Percentiles rank a stretch among this genome's conserved stretches.
These are phyloP conservation scores for Tiphia femorata DNA, from an alignment of 2,888 invertebrate species.

Conservation along the genomic window DNA sequence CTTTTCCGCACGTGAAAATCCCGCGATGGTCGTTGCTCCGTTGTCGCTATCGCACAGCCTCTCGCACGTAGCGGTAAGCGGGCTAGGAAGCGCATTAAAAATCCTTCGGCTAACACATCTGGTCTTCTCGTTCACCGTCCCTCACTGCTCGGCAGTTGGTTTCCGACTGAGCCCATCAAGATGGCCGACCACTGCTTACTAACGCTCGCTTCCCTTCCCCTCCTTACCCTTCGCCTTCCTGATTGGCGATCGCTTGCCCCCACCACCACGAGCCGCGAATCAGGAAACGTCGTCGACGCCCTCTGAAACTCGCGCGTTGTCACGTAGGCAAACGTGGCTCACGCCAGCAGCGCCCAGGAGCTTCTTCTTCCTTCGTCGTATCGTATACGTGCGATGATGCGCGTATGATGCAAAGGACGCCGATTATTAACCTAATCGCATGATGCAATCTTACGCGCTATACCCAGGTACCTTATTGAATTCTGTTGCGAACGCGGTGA, in stretches of 20 bases:
- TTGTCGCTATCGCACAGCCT: constrained; percentile 62
- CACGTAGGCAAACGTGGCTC: constrained; percentile 53
- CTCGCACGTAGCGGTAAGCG: constrained; percentile 60
- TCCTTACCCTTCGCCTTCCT: not conserved
- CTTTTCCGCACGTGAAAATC: constrained; percentile 40
- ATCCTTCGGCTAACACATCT: constrained; percentile 66
- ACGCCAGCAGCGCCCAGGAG: too few species aligned
- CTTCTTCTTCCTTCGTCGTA: too few species aligned
- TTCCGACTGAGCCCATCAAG: constrained; percentile 62
- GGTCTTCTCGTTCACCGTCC: constrained; percentile 63
- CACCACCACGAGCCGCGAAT: constrained; percentile 22
- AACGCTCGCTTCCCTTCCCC: constrained; percentile 20
- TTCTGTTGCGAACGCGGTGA: too few species aligned
- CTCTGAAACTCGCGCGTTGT: constrained; percentile 47
- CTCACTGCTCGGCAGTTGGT: constrained; percentile 68
- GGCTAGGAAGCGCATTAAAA: constrained; percentile 68
- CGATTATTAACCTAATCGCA: not conserved
- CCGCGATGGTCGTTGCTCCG: constrained; percentile 45
- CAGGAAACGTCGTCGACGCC: constrained; percentile 55
- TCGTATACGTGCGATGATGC: too few species aligned
- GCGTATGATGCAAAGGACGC: constrained; percentile 6
- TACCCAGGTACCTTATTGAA: too few species aligned
- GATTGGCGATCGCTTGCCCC: not conserved
- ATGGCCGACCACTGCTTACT: constrained; percentile 40
- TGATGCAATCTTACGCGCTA: not conserved